These are phyloP conservation scores for Physella acuta DNA, from an alignment of 1,140 invertebrate species.

Conservation along the genomic window DNA sequence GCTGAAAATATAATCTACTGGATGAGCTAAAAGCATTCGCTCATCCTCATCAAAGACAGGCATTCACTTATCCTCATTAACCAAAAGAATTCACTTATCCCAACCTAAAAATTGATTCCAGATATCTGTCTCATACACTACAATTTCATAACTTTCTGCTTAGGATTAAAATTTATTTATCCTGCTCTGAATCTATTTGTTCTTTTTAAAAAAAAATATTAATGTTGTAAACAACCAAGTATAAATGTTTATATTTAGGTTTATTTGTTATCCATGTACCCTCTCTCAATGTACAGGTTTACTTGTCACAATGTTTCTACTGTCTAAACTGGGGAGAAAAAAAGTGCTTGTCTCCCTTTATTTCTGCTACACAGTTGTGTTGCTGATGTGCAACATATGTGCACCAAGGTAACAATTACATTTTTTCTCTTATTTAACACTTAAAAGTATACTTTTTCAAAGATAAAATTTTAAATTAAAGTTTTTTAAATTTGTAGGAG, in stretches of 20 bases:
- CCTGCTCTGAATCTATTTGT: neutral
- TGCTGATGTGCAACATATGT: slow-evolving; percentile 84
- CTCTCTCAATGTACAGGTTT: neutral
- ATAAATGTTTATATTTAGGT: neutral
- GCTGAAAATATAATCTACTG: no score
- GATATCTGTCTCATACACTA: neutral
- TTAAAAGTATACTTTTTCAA: slow-evolving; percentile 76
- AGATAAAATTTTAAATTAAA: slow-evolving; percentile 52
- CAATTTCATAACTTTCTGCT: no score
- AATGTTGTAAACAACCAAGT: neutral
- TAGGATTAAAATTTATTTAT: neutral
- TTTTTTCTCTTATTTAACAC: slow-evolving; percentile 79
- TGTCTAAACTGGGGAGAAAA: neutral
- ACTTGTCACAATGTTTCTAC: neutral
- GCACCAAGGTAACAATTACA: slow-evolving; percentile 86
- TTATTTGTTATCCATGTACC: neutral
- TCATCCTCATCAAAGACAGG: no score
- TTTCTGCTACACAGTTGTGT: slow-evolving; percentile 63
- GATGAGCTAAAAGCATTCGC: no score
- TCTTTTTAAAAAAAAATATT: neutral
- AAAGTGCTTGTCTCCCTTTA: slow-evolving; percentile 66
- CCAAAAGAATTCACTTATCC: neutral
- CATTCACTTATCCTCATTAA: neutral
- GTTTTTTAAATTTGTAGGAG: slow-evolving; percentile 52
- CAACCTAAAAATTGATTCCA: neutral